Evolutionary conservation across 1,140 invertebrate species (phyloP).

Genomic region (Bombus turneri): DNA sequence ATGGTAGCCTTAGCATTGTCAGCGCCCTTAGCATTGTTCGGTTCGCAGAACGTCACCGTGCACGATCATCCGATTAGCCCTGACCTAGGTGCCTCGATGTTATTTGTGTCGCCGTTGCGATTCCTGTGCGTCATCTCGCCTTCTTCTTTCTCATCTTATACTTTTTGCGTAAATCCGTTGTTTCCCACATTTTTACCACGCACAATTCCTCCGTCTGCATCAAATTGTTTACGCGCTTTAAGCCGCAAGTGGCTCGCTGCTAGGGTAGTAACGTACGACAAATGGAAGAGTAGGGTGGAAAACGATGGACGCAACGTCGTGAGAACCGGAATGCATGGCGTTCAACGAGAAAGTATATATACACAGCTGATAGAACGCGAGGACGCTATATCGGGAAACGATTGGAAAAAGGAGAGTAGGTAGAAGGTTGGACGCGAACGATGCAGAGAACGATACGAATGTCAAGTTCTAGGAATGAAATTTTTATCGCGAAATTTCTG

Average conservation of each 20-base stretch:
- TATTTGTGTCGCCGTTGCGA: not conserved
- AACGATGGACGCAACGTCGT: not conserved
- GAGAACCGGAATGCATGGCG: not conserved
- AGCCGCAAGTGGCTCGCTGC: not conserved
- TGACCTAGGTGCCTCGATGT: slow-evolving; percentile 20
- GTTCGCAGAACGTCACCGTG: not conserved
- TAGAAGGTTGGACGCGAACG: not conserved
- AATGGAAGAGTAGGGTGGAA: not conserved
- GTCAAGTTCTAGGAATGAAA: not conserved
- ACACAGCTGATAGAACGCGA: not conserved
- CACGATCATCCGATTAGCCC: slow-evolving; percentile 38
- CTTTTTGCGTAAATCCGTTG: not conserved
- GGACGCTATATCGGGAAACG: not conserved
- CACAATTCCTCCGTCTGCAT: too few relatives aligned
- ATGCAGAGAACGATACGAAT: not conserved
- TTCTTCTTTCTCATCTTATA: not conserved
- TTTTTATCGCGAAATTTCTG: not conserved
- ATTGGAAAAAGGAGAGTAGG: not conserved
- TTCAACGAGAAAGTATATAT: not conserved
- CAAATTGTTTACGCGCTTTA: too few relatives aligned
- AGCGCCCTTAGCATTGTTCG: slow-evolving; percentile 22
- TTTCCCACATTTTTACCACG: too few relatives aligned
- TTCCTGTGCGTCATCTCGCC: not conserved
- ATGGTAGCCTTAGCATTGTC: slow-evolving; percentile 43
- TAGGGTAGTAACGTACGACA: not conserved